Evolutionary conservation across 2,888 invertebrate species (phyloP).

Genomic region (Pristionchus mayeri): DNA sequence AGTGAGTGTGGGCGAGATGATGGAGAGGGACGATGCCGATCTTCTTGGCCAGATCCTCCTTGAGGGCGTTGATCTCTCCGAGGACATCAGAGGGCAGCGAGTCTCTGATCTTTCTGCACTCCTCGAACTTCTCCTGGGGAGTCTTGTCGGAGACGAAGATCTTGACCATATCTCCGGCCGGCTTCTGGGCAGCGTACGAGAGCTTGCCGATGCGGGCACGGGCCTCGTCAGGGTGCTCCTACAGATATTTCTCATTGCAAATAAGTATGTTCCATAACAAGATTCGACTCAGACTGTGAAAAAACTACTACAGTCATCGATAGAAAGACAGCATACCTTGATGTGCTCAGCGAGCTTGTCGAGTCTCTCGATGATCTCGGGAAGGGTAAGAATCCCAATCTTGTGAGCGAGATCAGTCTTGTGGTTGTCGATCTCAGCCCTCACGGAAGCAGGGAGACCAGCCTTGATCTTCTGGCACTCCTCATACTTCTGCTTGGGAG

Average conservation of each 20-base stretch:
- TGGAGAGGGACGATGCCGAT: conserved; percentile 4
- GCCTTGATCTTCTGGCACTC: conserved; percentile 7
- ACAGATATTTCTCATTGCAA: neutral
- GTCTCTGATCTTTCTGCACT: neutral
- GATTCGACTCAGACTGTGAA: too few relatives aligned
- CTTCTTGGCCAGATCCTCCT: conserved; percentile 26
- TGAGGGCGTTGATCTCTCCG: conserved; percentile 34
- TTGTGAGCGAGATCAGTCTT: conserved; percentile 37
- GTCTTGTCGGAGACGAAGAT: conserved; percentile 31
- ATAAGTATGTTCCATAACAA: too few relatives aligned
- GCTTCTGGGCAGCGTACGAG: conserved; percentile 16
- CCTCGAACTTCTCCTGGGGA: neutral
- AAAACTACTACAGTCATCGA: neutral
- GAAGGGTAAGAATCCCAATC: conserved; percentile 2
- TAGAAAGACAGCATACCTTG: too few relatives aligned
- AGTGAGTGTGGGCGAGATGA: neutral
- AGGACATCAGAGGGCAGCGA: neutral
- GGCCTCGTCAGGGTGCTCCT: conserved; percentile 29
- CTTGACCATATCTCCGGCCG: conserved; percentile 18
- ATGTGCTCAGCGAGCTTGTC: neutral
- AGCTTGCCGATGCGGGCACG: neutral
- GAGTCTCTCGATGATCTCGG: conserved; percentile 21
- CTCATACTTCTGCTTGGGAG: neutral
- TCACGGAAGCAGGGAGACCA: neutral
- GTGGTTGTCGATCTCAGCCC: conserved; percentile 29